Percentiles rank a stretch among this genome's conserved stretches.
Conservation (phyloP, 2,113 vertebrate species). For the Pseudolaguvia tuberculata region DNA sequence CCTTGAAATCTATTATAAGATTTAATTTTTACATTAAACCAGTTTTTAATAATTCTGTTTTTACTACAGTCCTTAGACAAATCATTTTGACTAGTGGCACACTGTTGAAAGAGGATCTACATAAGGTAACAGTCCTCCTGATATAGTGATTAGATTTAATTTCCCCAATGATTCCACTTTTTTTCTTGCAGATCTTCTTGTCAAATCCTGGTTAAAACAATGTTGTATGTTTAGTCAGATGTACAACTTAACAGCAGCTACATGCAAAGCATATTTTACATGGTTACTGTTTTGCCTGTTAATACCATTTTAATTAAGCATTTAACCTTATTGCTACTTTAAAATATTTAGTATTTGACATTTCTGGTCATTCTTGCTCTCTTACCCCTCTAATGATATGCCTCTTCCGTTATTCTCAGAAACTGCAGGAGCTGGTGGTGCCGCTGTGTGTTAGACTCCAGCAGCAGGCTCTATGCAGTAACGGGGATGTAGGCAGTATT, state of each 20-base stretch:
- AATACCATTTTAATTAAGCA: background rate
- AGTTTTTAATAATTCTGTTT: background rate
- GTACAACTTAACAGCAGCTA: background rate
- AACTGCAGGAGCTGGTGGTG: conserved; percentile 77
- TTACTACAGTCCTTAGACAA: conserved; percentile 68
- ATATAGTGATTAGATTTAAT: background rate
- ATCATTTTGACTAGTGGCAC: conserved; percentile 76
- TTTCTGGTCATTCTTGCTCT: background rate
- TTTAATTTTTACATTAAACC: background rate
- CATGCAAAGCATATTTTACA: background rate
- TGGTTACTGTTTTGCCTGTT: background rate
- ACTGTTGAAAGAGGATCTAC: conserved; percentile 80
- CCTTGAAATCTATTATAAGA: background rate
- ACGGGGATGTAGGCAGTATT: conserved; percentile 25
- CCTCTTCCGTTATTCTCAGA: conserved; percentile 58
- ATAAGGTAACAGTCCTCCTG: conserved; percentile 69
- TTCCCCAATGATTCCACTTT: background rate
- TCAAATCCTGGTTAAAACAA: background rate
- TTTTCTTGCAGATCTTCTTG: background rate
- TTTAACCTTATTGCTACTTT: background rate
- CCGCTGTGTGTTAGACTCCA: conserved; percentile 76
- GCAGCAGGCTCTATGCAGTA: conserved; percentile 64
- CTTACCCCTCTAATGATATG: background rate
- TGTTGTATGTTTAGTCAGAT: background rate
- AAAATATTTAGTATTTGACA: too few relatives aligned